phyloP scores from a whole-genome alignment of 2,797 vertebrate genomes.

The Platyrinchus mystaceus region DNA sequence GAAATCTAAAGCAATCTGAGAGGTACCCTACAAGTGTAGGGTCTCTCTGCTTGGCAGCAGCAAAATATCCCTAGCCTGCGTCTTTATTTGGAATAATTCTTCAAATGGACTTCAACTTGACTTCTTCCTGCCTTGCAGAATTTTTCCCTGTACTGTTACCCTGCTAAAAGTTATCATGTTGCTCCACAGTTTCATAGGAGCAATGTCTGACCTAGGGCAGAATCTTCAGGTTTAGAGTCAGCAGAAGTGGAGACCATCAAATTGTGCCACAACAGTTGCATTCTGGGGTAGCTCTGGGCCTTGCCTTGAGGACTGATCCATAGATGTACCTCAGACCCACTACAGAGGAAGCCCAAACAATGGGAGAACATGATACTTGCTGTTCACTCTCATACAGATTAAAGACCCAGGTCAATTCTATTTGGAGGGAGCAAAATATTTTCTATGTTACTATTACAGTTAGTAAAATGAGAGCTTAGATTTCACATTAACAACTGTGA shows the following conservation, averaged over 20 bases:
- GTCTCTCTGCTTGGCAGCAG: background rate
- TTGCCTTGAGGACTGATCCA: background rate
- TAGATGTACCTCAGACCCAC: background rate
- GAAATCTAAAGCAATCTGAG: background rate
- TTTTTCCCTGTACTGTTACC: background rate
- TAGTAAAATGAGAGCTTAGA: background rate
- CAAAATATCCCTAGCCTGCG: background rate
- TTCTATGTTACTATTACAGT: background rate
- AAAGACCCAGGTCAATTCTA: background rate
- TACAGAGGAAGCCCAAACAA: background rate
- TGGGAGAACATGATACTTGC: background rate
- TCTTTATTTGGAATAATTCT: background rate
- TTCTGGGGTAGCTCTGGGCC: rapidly evolving
- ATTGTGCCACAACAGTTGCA: background rate
- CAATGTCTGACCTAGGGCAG: background rate
- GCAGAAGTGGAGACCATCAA: background rate
- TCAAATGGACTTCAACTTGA: background rate
- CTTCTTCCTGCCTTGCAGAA: background rate
- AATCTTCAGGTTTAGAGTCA: background rate
- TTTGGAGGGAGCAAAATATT: background rate
- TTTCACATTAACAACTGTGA: background rate
- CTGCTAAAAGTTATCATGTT: background rate
- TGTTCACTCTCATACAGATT: background rate
- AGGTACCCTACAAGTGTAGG: background rate
- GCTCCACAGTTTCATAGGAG: background rate